Base-by-base conservation (phyloP, 2,797 vertebrate genomes). In the Rhynchonycteris naso region DNA sequence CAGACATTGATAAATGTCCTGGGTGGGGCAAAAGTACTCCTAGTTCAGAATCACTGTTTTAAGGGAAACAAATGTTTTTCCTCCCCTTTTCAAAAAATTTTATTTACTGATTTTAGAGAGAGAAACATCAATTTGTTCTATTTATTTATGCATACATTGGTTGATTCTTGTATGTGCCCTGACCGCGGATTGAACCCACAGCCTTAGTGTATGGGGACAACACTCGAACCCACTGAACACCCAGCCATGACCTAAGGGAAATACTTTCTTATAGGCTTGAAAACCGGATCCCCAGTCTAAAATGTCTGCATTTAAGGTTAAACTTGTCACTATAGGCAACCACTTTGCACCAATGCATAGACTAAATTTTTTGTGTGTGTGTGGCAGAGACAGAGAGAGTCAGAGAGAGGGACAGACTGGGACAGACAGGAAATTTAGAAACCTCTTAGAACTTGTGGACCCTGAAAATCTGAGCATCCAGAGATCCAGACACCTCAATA, bases 211-310 rank as follows among this genome's bases (percentile, higher is more conserved):
- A 43, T 43, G 43, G 43, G 43, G 43, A 43, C 43, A 43, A 43
- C 43, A 43, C 43, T 43, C 43, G 4, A 43, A 43, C 43, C 43
- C 5, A 43, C 43, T 43, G 43, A 43, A 43, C 43, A 43, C 43
- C 43, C 43, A 43, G 43, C 43, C 43, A 43, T 43, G 43, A 43
- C 43, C 43, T 79, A 89, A 92, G 58, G 28, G 35, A 91, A 85
- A 84, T 4, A 47, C 47, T 76, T 72, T 91, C 82, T 94, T 86
- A 38, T 28, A 86, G 79, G 90, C n/a, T 75, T 91, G 52, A 96
- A 26, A 96, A 71, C 93, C 21, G 89, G 63, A 78, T 72, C 30
- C 19, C 65, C 30, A 61, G 69, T 81, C 35, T 92, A 75, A 92
- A 30, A 88, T 69, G 89, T 35, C 18, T 92, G 74, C 59, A 35